Conservation (phyloP, 2,888 invertebrate genomes). For the Amblyjoppa proteus region DNA sequence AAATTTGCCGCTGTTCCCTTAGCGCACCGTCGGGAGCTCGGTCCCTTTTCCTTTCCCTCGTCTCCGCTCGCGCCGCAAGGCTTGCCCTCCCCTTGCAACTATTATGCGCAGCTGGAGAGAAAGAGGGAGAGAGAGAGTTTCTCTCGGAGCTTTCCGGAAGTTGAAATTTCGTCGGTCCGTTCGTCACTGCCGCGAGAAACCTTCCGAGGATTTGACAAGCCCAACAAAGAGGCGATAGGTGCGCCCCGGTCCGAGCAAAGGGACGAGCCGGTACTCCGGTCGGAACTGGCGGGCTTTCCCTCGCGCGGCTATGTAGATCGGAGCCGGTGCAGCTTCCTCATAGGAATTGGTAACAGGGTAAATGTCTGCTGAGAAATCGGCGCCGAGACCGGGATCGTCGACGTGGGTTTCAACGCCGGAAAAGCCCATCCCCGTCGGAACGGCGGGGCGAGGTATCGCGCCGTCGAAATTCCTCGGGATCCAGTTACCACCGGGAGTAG, state of each 20-base stretch:
- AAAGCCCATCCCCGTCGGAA: neutral
- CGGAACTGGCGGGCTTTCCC: constrained; percentile 34
- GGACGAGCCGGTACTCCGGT: neutral
- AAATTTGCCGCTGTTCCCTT: constrained; percentile 4
- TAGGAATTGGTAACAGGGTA: constrained; percentile 30
- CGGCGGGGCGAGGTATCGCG: neutral
- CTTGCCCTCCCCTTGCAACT: neutral
- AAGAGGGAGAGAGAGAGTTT: neutral
- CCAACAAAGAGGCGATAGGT: constrained; percentile 47
- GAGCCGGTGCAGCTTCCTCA: constrained; percentile 18
- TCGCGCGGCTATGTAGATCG: neutral
- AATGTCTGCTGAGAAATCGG: constrained; percentile 21
- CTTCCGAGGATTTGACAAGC: constrained; percentile 45
- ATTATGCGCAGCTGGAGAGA: neutral
- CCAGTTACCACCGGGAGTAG: neutral
- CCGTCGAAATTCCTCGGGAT: constrained; percentile 12
- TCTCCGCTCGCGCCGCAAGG: neutral
- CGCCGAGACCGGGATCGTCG: constrained; percentile 27
- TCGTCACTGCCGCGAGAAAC: constrained; percentile 29
- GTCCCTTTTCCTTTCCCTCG: neutral
- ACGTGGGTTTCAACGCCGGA: constrained; percentile 37
- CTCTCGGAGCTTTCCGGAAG: constrained; percentile 33
- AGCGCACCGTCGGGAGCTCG: neutral
- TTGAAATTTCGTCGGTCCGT: constrained; percentile 40
- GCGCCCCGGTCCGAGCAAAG: constrained; percentile 17